These are phyloP conservation scores for Gymnothorax javanicus DNA, from an alignment of 2,797 vertebrate species.

Conservation along the genomic window DNA sequence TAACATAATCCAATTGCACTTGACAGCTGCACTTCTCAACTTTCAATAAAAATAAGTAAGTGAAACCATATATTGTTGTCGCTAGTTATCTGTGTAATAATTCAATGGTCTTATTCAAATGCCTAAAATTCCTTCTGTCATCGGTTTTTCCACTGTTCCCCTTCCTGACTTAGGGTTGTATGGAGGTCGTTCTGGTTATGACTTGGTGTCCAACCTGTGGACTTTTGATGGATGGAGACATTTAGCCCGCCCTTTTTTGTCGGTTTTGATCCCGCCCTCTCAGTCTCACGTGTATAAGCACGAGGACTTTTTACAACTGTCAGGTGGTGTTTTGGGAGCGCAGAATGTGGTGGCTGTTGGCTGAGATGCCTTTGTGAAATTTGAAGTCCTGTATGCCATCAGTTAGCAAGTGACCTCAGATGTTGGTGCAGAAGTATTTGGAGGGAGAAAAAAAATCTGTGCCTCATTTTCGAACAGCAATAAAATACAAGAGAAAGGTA, in stretches of 20 bases:
- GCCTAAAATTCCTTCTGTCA: not conserved
- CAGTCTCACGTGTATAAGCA: not conserved
- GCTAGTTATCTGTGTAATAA: not conserved
- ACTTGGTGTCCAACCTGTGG: not conserved
- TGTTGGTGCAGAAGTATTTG: not conserved
- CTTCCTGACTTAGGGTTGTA: not conserved
- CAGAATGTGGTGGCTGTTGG: not conserved
- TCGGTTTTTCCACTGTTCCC: not conserved
- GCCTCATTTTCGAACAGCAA: not conserved
- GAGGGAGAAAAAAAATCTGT: not conserved
- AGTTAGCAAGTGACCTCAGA: not conserved
- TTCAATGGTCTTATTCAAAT: not conserved
- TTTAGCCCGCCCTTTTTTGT: not conserved
- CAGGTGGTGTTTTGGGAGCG: not conserved
- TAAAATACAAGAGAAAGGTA: not conserved
- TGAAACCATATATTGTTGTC: slow-evolving; percentile 38
- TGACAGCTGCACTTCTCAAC: slow-evolving; percentile 95
- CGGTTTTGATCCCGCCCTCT: not conserved
- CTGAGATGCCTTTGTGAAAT: not conserved
- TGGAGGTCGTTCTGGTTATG: not conserved
- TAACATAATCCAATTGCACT: slow-evolving; percentile 91
- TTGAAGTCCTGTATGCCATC: not conserved
- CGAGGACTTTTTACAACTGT: not conserved
- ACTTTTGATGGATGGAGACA: not conserved
- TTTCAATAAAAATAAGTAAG: slow-evolving; percentile 84